Conservation (phyloP, 2,888 invertebrate genomes). For the Cheilosia vernalis region DNA sequence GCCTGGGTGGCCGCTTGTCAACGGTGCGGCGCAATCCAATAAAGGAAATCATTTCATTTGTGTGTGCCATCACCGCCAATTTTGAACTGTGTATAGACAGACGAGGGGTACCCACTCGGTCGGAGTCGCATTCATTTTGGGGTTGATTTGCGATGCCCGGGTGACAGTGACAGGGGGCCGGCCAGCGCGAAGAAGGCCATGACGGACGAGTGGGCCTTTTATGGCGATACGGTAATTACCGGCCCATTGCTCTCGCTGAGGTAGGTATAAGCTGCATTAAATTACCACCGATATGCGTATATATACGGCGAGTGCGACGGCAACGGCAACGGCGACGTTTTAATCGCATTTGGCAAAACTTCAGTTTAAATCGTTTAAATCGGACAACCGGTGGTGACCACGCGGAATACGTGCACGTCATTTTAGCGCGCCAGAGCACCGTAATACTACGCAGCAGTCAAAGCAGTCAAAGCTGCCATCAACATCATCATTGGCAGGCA, state of each 20-base stretch:
- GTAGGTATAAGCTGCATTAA: slow-evolving; percentile 75
- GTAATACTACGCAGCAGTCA: slow-evolving; percentile 52
- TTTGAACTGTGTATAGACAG: slow-evolving; percentile 38
- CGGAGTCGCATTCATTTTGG: slow-evolving; percentile 29
- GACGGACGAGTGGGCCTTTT: slow-evolving; percentile 66
- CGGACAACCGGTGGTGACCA: slow-evolving; percentile 59
- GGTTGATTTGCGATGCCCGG: slow-evolving; percentile 52
- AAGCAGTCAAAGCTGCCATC: slow-evolving; percentile 75
- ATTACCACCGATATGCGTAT: slow-evolving; percentile 56
- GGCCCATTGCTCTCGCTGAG: slow-evolving; percentile 34
- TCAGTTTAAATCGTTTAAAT: slow-evolving; percentile 71
- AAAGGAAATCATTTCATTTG: slow-evolving; percentile 68
- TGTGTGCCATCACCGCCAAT: slow-evolving; percentile 42
- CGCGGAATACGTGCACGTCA: slow-evolving; percentile 68
- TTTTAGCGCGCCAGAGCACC: slow-evolving; percentile 66
- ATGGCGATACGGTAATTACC: slow-evolving; percentile 72
- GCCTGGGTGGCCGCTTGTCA: slow-evolving; percentile 74
- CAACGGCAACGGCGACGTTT: slow-evolving; percentile 42
- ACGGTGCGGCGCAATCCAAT: slow-evolving; percentile 68
- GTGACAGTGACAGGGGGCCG: slow-evolving; percentile 35
- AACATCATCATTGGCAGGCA: slow-evolving; percentile 75
- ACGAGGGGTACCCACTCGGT: not conserved
- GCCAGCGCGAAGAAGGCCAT: slow-evolving; percentile 45
- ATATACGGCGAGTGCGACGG: slow-evolving; percentile 25
- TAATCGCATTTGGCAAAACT: slow-evolving; percentile 76